Evolutionary conservation across 64 coral and sea anemone species (phyloP).

Genomic region (Stylophora pistillata): DNA sequence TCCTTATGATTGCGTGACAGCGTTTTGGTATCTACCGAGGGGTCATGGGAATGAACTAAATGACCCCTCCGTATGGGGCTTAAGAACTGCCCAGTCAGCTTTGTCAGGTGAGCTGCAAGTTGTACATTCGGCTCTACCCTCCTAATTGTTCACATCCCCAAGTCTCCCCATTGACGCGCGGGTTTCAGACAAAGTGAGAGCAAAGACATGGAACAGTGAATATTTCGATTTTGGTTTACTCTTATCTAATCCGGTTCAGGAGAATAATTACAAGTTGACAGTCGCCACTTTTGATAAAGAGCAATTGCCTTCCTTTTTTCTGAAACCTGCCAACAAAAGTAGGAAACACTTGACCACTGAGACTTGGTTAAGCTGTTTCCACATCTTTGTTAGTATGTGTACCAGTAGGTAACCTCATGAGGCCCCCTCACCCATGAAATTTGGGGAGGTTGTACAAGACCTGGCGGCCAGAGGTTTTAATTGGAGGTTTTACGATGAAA

Average conservation of each 20-base stretch:
- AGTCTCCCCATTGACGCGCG: constrained; percentile 23
- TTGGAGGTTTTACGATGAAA: constrained; percentile 38
- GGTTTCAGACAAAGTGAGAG: neutral
- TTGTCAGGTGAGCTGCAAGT: too few relatives aligned
- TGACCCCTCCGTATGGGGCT: too few relatives aligned
- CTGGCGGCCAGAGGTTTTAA: constrained; percentile 7
- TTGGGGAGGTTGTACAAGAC: neutral
- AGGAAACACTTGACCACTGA: neutral
- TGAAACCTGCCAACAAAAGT: neutral
- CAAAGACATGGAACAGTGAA: constrained; percentile 31
- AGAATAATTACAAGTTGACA: neutral
- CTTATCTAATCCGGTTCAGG: neutral
- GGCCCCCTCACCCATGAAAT: neutral
- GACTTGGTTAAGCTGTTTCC: constrained; percentile 29
- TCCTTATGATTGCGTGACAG: too few relatives aligned
- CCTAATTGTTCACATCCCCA: neutral
- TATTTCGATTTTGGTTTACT: constrained; percentile 14
- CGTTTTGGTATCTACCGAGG: too few relatives aligned
- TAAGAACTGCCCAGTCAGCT: too few relatives aligned
- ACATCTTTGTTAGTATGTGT: constrained; percentile 44
- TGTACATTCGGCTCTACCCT: too few relatives aligned
- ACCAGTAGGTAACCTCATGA: constrained; percentile 19
- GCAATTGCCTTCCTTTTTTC: neutral
- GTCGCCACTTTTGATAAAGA: neutral
- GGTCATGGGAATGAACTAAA: too few relatives aligned